Percentiles rank a stretch among this genome's conserved stretches.
Conservation (phyloP, 2,113 vertebrate genomes). For the Pan troglodytes region NHGRI_mPanTro3-v2.1_pri NC_072403.2:52871501-52872000, state of each 20-base stretch:
- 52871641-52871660: not conserved
- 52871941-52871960: not conserved
- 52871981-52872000: not conserved
- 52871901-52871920: not conserved
- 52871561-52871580: not conserved
- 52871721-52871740: not conserved
- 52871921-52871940: not conserved
- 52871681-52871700: not conserved
- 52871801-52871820: not conserved
- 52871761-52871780: not conserved
- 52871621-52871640: not conserved
- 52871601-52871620: not conserved
- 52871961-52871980: not conserved
- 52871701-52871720: not conserved
- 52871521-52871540: not conserved
- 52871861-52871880: not conserved
- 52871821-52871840: not conserved
- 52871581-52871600: not conserved
- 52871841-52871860: not conserved
- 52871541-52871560: constrained; percentile 1
- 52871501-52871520: not conserved
- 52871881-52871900: not conserved
- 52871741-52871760: not conserved
- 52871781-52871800: not conserved
- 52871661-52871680: not conserved